These are phyloP conservation scores for Drosophila limbata DNA, from an alignment of 2,888 invertebrate species.

Conservation along the genomic window DNA sequence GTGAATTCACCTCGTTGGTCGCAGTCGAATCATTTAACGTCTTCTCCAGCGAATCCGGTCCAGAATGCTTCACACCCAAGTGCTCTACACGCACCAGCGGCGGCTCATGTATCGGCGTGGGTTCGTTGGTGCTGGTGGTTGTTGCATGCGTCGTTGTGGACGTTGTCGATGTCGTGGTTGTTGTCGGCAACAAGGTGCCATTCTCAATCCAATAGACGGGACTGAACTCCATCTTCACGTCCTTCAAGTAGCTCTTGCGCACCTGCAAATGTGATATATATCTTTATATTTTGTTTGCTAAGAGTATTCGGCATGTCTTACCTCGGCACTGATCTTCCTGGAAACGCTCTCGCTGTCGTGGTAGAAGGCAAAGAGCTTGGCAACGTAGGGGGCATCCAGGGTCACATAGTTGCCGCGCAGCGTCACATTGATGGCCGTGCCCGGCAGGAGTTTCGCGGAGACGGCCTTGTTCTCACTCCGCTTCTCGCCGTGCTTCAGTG, in stretches of 20 bases:
- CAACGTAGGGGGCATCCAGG: slow-evolving; percentile 91
- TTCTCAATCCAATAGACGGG: slow-evolving; percentile 92
- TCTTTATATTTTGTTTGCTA: not conserved
- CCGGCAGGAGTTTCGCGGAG: slow-evolving; percentile 89
- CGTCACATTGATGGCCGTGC: slow-evolving; percentile 93
- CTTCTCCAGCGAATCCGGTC: slow-evolving; percentile 80
- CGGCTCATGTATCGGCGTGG: slow-evolving; percentile 85
- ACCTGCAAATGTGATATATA: slow-evolving; percentile 69
- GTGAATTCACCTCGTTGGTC: slow-evolving; percentile 70
- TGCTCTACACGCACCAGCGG: slow-evolving; percentile 83
- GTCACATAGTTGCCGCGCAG: slow-evolving; percentile 90
- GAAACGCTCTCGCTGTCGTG: slow-evolving; percentile 83
- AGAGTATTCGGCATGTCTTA: slow-evolving; percentile 43
- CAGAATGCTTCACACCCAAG: slow-evolving; percentile 78
- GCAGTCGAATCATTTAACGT: slow-evolving; percentile 75
- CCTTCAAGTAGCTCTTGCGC: slow-evolving; percentile 88
- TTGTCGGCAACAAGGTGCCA: slow-evolving; percentile 92
- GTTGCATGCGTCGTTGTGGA: slow-evolving; percentile 87
- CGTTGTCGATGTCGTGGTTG: slow-evolving; percentile 88
- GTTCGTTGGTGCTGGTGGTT: slow-evolving; percentile 86
- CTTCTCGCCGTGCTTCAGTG: slow-evolving; percentile 87
- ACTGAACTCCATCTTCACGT: slow-evolving; percentile 90
- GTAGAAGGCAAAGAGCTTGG: slow-evolving; percentile 88
- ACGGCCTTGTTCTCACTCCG: slow-evolving; percentile 86
- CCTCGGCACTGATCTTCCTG: slow-evolving; percentile 83